These are phyloP conservation scores for Podotricha telesiphe DNA, from an alignment of 2,888 invertebrate species.

Conservation along the genomic window DNA sequence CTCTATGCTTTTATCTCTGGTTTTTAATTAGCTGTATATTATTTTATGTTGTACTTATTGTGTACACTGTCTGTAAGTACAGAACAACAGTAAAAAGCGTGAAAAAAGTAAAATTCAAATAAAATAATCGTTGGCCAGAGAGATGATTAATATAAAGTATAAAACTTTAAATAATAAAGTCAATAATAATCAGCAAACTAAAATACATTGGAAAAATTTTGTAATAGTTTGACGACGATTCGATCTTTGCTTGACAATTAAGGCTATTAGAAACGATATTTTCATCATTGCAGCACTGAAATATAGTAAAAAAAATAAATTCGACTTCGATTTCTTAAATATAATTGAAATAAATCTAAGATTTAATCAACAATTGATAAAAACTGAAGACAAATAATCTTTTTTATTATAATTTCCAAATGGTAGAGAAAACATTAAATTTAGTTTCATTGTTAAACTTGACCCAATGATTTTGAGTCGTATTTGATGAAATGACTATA, in stretches of 20 bases:
- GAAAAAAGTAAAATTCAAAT: no score
- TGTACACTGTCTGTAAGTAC: no score
- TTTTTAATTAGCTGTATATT: no score
- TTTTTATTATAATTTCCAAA: not conserved
- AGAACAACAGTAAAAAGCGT: no score
- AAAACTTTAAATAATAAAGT: no score
- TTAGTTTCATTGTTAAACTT: not conserved
- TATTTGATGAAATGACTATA: no score
- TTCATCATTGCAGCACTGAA: constrained; percentile 1
- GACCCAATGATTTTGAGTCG: no score
- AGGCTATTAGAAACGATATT: constrained; percentile 13
- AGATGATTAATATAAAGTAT: no score
- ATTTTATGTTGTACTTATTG: no score
- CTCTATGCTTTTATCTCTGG: no score
- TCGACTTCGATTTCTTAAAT: constrained; percentile 16
- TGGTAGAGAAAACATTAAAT: not conserved
- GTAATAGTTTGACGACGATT: constrained; percentile 46
- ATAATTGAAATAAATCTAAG: not conserved
- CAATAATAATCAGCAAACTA: not conserved
- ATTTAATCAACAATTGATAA: not conserved
- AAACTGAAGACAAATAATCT: not conserved
- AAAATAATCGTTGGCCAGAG: no score
- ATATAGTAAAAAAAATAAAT: not conserved
- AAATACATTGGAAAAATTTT: not conserved
- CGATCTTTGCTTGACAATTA: constrained; percentile 44